phyloP scores from a whole-genome alignment of 2,797 vertebrate genomes.

The Sciurus carolinensis region DNA sequence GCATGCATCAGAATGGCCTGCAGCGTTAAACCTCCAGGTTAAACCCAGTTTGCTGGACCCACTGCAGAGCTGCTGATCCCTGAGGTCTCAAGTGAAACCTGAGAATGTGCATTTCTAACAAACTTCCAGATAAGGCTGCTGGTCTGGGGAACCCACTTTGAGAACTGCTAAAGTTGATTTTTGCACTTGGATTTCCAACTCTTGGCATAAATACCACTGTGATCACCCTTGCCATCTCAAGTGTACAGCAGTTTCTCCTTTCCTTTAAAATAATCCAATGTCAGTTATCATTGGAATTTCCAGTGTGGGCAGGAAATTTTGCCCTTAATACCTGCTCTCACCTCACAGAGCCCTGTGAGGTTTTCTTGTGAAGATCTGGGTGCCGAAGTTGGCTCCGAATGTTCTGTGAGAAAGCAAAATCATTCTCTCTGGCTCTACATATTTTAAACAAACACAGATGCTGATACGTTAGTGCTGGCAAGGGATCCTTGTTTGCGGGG shows the following conservation, averaged over 20 bases:
- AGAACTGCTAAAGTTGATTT: not conserved
- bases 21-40: not conserved
- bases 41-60: not conserved
- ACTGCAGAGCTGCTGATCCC: not conserved
- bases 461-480: constrained; percentile 72
- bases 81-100: not conserved
- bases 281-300: constrained; percentile 78
- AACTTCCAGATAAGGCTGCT: not conserved
- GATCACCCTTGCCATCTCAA: constrained; percentile 43
- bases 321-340: constrained; percentile 62
- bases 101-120: not conserved
- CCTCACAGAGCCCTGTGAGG: constrained; percentile 64
- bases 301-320: constrained; percentile 73
- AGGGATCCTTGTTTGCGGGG: constrained; percentile 72
- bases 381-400: constrained; percentile 80
- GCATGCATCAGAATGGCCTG: not conserved
- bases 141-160: not conserved
- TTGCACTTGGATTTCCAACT: constrained; percentile 24
- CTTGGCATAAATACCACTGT: not conserved
- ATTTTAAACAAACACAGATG: constrained; percentile 85
- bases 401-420: constrained; percentile 77
- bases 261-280: constrained; percentile 68
- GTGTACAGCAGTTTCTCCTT: constrained; percentile 68
- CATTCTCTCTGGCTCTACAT: constrained; percentile 39
- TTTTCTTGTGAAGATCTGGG: constrained; percentile 81